Conservation (phyloP, 2,888 invertebrate species). For the Hypercompe scribonia region DNA sequence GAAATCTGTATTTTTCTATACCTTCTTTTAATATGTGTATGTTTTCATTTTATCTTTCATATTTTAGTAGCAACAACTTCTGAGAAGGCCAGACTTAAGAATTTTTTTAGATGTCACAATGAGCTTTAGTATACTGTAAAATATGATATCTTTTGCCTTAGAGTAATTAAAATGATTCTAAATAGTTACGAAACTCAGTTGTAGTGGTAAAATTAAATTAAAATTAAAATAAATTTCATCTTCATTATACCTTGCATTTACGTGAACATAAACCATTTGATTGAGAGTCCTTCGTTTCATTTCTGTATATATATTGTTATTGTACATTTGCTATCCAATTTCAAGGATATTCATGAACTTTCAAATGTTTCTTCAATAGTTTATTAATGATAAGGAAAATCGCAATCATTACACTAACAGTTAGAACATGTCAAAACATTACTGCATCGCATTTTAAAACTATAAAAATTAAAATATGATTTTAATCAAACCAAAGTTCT, state of each 20-base stretch:
- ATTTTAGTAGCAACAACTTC: no score
- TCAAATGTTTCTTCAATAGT: background rate
- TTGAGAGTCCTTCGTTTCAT: conserved; percentile 25
- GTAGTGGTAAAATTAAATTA: background rate
- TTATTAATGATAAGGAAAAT: background rate
- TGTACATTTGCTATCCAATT: conserved; percentile 2
- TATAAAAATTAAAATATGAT: background rate
- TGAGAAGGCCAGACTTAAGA: no score
- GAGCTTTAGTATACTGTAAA: no score
- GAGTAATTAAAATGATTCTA: background rate
- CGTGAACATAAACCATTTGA: conserved; percentile 29
- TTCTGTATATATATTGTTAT: conserved; percentile 15
- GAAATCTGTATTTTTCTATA: no score
- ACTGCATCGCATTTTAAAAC: background rate
- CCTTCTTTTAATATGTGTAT: no score
- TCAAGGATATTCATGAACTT: conserved; percentile 15
- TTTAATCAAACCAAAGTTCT: background rate
- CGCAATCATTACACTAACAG: background rate
- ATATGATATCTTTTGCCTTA: no score
- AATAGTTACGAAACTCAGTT: background rate
- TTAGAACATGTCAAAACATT: background rate
- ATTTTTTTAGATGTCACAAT: no score
- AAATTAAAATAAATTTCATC: background rate
- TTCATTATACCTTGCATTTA: conserved; percentile 9
- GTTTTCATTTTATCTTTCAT: no score